Evolutionary conservation across 1,140 invertebrate species (phyloP), one percentile per base, ranked within the genome.

Genomic region (Calliphora vicina): DNA sequence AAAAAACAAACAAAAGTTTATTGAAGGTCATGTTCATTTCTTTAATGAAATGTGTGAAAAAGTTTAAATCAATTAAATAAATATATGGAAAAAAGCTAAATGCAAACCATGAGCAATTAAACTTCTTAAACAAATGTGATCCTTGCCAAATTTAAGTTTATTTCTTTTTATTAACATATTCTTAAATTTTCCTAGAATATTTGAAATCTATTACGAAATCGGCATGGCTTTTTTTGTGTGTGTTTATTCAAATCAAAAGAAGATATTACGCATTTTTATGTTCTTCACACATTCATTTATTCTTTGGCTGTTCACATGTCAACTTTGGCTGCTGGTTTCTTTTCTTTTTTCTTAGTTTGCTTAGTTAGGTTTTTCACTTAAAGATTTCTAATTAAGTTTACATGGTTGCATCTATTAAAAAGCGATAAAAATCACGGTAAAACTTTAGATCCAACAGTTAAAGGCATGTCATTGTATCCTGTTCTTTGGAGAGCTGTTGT

Each of bases 221-320:
- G 2, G 2, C 2, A 35, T 2, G 2, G 2, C 29, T 35, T 35
- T 50, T 8, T 50, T 67, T 67, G 20, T 1, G 1, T 67, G n/a
- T n/a, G n/a, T 67, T 67, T 1, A 23, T 23, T 67, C 6, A n/a
- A 10, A n/a, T 67, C 2, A 23, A 67, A 23, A 13, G 20, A 4
- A 23, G n/a, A 20, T 67, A n/a, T 61, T 61, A 61, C 61, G 61
- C 61, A 67, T 67, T 67, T 67, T 67, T 67, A 67, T 67, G 61
- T 10, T 8, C 45, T 50, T 50, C 45, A 50, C 45, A 50, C 45
- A 50, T 50, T 13, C 15, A 67, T 35, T 35, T 35, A 35, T 35
- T 35, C 8, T 8, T 35, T 4, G 8, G 2, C 29, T 35, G 29
- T 67, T 67, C 61, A 67, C 61, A 67, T 67, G 61, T 67, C 61